A percentile compares a stretch with the other conserved stretches of the same genome.
Conservation (phyloP, 1,140 invertebrate genomes). For the Aphelenchoides avenae region DNA sequence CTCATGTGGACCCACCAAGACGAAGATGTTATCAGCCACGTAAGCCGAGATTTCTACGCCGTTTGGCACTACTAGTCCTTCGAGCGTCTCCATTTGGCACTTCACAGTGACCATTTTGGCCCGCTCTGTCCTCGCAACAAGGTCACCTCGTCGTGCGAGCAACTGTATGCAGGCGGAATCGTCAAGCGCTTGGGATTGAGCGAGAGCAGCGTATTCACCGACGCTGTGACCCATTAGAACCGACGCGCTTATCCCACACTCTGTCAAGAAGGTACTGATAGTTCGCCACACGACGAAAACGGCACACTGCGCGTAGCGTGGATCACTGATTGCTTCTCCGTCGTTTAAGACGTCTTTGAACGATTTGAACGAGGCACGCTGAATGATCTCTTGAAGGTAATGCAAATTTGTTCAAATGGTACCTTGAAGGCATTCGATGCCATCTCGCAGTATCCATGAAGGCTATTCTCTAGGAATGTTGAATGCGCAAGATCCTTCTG, state of each 20-base stretch:
- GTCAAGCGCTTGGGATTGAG: slow-evolving; percentile 12
- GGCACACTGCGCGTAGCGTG: slow-evolving; percentile 33
- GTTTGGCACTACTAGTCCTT: slow-evolving; percentile 13
- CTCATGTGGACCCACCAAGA: too few species aligned
- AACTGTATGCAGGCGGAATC: slow-evolving; percentile 26
- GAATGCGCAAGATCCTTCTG: too few species aligned
- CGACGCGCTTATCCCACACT: slow-evolving; percentile 6
- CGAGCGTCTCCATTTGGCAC: neutral
- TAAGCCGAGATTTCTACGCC: slow-evolving; percentile 39
- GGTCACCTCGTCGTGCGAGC: slow-evolving; percentile 18
- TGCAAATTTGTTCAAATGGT: too few species aligned
- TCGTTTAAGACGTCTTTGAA: too few species aligned
- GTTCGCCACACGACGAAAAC: slow-evolving; percentile 32
- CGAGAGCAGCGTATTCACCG: slow-evolving; percentile 48
- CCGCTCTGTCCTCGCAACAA: slow-evolving; percentile 24
- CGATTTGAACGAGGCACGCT: too few species aligned
- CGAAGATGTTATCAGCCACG: too few species aligned
- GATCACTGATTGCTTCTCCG: slow-evolving; percentile 5
- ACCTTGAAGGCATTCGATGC: too few species aligned
- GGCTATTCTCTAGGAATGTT: too few species aligned
- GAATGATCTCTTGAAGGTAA: too few species aligned
- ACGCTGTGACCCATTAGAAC: slow-evolving; percentile 44
- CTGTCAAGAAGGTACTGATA: slow-evolving; percentile 13
- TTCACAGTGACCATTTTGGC: slow-evolving; percentile 46
- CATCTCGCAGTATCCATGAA: too few species aligned